Conservation (phyloP, 2,888 invertebrate species). For the Andrena minutula region DNA sequence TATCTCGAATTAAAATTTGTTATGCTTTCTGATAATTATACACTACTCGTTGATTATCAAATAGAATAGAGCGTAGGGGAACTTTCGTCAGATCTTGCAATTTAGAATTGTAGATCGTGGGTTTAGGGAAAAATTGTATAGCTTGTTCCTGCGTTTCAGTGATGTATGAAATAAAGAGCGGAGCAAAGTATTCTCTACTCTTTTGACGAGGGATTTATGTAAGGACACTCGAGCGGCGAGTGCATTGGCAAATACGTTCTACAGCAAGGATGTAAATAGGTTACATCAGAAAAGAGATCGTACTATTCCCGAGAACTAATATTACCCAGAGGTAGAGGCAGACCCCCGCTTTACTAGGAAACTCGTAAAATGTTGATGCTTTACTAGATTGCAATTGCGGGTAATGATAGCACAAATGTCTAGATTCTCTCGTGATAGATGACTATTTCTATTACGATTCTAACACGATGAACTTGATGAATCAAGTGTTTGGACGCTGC, state of each 20-base stretch:
- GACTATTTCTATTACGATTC: too few species aligned
- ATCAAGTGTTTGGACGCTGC: too few species aligned
- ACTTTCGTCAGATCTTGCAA: too few species aligned
- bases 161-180: neutral
- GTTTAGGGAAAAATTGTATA: neutral
- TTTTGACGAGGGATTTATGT: slow-evolving; percentile 9
- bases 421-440: neutral
- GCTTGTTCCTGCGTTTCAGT: neutral
- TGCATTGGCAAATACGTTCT: slow-evolving; percentile 16
- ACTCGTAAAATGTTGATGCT: slow-evolving; percentile 23
- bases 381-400: neutral
- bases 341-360: slow-evolving; percentile 15
- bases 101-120: too few species aligned
- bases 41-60: too few species aligned
- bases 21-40: too few species aligned
- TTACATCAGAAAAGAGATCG: slow-evolving; percentile 40
- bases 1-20: too few species aligned
- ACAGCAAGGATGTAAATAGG: slow-evolving; percentile 8
- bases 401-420: neutral
- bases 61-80: too few species aligned
- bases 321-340: slow-evolving; percentile 20
- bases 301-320: slow-evolving; percentile 15
- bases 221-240: neutral
- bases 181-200: neutral
- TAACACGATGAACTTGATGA: too few species aligned